Conservation (phyloP, 2,888 invertebrate genomes). For the Thecophora atra region DNA sequence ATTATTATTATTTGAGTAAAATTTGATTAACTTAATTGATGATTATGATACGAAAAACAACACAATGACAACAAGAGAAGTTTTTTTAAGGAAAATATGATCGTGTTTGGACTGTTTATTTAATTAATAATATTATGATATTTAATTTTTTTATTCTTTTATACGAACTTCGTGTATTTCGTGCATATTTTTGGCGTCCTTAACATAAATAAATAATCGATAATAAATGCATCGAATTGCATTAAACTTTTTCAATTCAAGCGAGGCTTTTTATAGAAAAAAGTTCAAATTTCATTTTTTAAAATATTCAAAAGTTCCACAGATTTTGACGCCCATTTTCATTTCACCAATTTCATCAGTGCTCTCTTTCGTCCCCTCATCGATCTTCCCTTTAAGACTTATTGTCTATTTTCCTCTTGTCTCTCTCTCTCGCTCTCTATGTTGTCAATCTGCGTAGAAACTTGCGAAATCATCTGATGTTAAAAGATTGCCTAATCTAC, state of each 20-base stretch:
- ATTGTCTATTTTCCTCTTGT: neutral
- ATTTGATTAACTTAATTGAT: neutral
- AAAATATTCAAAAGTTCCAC: neutral
- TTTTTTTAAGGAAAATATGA: no score
- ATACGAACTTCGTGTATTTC: no score
- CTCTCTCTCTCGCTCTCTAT: neutral
- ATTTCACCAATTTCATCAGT: neutral
- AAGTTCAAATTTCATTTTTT: neutral
- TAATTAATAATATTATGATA: no score
- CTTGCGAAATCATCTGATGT: neutral
- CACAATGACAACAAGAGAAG: neutral
- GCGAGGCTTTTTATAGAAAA: neutral
- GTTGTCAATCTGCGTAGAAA: neutral
- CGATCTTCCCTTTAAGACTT: neutral
- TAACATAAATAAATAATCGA: no score
- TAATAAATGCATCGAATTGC: no score
- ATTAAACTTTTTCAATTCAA: no score
- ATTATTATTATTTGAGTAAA: no score
- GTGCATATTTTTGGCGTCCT: no score
- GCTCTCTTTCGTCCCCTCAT: neutral
- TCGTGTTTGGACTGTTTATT: no score
- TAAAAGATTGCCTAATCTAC: conserved; percentile 24
- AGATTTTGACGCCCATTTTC: neutral
- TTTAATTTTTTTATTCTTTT: no score
- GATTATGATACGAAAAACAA: neutral